Percentiles rank a stretch among this genome's conserved stretches.
Conservation (phyloP, 2,797 vertebrate species). For the Myioborus melanocephalus region DNA sequence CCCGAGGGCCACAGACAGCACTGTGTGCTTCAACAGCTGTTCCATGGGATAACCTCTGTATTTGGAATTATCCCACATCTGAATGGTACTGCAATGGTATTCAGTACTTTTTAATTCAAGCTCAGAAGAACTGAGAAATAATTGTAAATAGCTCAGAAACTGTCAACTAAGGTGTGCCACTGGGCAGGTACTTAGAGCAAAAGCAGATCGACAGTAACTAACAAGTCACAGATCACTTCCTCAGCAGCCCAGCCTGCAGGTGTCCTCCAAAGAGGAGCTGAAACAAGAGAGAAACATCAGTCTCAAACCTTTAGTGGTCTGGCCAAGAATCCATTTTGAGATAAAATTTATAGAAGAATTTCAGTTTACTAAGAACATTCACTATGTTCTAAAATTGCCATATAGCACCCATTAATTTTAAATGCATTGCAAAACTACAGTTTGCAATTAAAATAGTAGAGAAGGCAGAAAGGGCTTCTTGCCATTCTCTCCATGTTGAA, state of each 20-base stretch:
- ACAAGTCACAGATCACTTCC: not conserved
- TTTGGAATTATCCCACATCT: not conserved
- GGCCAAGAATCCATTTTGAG: not conserved
- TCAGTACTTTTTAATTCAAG: not conserved
- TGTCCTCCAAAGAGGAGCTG: not conserved
- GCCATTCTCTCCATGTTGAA: not conserved
- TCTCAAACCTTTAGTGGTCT: not conserved
- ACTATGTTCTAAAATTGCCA: not conserved
- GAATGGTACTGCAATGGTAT: not conserved
- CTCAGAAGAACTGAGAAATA: not conserved
- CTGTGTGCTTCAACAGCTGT: rapidly evolving
- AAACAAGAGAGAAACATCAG: not conserved
- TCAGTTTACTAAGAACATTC: not conserved
- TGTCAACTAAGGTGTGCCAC: not conserved
- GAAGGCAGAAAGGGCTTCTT: not conserved
- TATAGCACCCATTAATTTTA: not conserved
- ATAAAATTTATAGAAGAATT: not conserved
- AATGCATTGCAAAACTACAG: not conserved
- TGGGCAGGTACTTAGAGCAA: not conserved
- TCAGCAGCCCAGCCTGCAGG: not conserved
- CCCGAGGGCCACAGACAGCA: not conserved
- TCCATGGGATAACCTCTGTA: not conserved
- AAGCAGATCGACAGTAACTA: not conserved
- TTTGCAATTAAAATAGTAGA: not conserved
- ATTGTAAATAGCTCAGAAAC: not conserved